Evolutionary conservation across 1,140 invertebrate species (phyloP), one percentile per base, ranked within the genome.

Genomic region (Bombus superbus): DNA sequence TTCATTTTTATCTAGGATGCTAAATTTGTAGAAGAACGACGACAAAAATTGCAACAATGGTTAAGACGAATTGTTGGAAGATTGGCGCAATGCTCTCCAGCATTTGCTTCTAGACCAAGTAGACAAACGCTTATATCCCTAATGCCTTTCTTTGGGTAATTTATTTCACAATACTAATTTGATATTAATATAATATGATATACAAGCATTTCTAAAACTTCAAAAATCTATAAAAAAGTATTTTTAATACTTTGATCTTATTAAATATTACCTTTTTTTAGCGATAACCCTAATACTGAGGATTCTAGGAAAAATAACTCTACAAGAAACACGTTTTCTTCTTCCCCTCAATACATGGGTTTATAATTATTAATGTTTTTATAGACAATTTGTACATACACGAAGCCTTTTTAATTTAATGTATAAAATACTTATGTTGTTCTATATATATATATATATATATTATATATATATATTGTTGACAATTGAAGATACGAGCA

Each of bases 131-230:
- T 98, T 72, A 95, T 98, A 84, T 96, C 96, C 13, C 94, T 97
- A 87, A 95, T 98, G 88, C 97, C 97, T 78, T 98, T 98, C 94
- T 98, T 98, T 93, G 97, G 97, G 98, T 98, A 95, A 95, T 93
- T 93, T 76, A 68, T 64, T 18, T 68, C 53, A 44, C 35, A 47
- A 72, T 72, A 40, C 2, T 40, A 86, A 75, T 64, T 73, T 15
- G 18, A 44, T 25, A 32, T 35, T 32, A 66, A 66, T 32, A 32
- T 32, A 32, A 32, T 32, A 32, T 32, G 1, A 32, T 68, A 57
- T 35, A 77, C 3, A 76, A 53, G 28, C 47, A 8, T 47, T 25
- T n/a, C 38, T n/a, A 53, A 42, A 69, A 38, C 8, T 68, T 82
- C 22, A 25, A 57, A 72, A 35, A 47, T 22, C 35, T 69, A 3